Base-by-base conservation (phyloP, 2,797 vertebrate species). In the Florisuga fusca region DNA sequence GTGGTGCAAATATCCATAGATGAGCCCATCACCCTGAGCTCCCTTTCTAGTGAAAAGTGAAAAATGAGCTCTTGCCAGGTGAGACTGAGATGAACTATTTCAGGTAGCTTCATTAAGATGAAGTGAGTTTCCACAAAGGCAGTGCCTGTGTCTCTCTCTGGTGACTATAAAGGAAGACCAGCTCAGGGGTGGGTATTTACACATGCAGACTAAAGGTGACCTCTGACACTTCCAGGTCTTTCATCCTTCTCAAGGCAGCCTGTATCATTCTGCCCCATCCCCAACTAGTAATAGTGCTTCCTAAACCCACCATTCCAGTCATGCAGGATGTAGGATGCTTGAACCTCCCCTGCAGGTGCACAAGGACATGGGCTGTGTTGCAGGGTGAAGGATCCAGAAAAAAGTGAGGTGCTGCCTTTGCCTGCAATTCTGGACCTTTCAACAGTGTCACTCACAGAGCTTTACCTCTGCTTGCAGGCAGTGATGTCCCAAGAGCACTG, bases 1-100 rank as follows among this genome's bases (percentile, higher is more conserved):
- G 71, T 54, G 66, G 68, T 93, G 69, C 66, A 83, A 84, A 81
- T 93, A 66, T 45, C 62, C 78, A 13, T 25, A 81, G 93, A 91
- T 66, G n/a, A 95, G 48, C 36, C 48, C 48, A 53, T 69, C 83
- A 84, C 66, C 73, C 43, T 15, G 45, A 91, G 38, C 59, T 86
- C 27, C 23, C 51, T 90, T 88, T 67, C 77, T 73, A 84, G 80
- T 41, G 48, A 69, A 78, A 80, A 66, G 80, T 4, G 31, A 86
- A 74, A 95, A 90, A 91, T 66, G 34, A 53, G 23, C 45, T 84
- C 20, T 94, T 29, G 51, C 5, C 1, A 43, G 48, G 69, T 78
- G 69, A 0, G 2, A 58, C 77, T 88, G 69, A 68, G 66, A 74
- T 62, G 62, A 15, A 38, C 55, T 84, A 10, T 84, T 94, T 90